These are phyloP conservation scores for Myopa tessellatipennis DNA, from an alignment of 2,888 invertebrate species.

Conservation along the genomic window DNA sequence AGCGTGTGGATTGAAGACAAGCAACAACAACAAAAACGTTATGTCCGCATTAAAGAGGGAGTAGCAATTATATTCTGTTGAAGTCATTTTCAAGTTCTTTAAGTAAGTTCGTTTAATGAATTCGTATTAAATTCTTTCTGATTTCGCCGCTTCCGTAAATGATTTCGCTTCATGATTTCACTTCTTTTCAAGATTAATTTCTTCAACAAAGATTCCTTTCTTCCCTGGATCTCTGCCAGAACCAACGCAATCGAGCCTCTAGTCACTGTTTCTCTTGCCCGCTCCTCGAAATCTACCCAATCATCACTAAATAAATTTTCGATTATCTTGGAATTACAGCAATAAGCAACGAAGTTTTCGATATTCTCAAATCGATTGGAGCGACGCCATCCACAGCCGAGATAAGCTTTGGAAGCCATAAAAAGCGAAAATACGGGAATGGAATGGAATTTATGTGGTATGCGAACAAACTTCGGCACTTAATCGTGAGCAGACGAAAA, in stretches of 20 bases:
- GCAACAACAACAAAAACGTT: background rate
- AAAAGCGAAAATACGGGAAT: background rate
- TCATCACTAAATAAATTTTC: conserved; percentile 18
- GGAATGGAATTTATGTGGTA: conserved; percentile 4
- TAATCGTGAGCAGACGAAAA: background rate
- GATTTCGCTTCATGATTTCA: background rate
- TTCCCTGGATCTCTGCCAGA: background rate
- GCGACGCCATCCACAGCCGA: background rate
- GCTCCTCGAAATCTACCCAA: background rate
- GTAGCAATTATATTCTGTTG: background rate
- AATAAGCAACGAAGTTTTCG: conserved; percentile 16
- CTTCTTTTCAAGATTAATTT: background rate
- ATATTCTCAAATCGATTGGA: conserved; percentile 2
- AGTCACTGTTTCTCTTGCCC: background rate
- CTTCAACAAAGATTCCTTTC: background rate
- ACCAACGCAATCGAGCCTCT: background rate
- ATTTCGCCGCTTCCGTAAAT: background rate
- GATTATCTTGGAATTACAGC: conserved; percentile 25
- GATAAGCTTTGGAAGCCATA: background rate
- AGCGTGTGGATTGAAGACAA: background rate
- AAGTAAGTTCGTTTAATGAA: background rate
- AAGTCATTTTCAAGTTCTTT: background rate
- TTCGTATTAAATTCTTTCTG: background rate
- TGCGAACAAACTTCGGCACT: conserved; percentile 6
- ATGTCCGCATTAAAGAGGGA: background rate